Evolutionary conservation across 2,113 vertebrate genomes (phyloP).

Genomic region (Mesocricetus auratus): DNA sequence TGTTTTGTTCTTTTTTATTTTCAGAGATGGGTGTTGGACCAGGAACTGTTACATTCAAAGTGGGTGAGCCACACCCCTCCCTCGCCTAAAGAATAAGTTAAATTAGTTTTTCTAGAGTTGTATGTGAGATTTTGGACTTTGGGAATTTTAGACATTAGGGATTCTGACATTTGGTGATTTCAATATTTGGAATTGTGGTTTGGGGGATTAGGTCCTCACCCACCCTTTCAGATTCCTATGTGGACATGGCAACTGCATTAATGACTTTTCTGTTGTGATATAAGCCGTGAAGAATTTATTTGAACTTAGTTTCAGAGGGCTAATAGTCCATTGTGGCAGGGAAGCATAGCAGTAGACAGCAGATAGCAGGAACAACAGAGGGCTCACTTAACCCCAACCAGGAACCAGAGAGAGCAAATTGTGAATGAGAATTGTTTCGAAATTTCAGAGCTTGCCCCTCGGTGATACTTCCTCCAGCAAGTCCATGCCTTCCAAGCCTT

Average conservation of each 20-base stretch:
- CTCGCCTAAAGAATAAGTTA: not conserved
- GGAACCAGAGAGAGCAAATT: not conserved
- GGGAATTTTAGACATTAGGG: not conserved
- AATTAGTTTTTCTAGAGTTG: not conserved
- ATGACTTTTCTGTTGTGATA: not conserved
- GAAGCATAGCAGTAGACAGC: not conserved
- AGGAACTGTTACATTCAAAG: not conserved
- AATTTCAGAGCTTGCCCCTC: too few species aligned
- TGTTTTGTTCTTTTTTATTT: not conserved
- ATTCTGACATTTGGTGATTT: not conserved
- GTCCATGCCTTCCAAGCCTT: not conserved
- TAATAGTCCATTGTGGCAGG: not conserved
- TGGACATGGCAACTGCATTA: not conserved
- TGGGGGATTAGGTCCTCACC: not conserved
- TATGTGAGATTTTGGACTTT: not conserved
- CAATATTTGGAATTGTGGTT: not conserved
- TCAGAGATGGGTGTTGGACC: not conserved
- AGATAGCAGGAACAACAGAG: not conserved
- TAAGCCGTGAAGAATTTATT: not conserved
- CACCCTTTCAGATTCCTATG: conserved; percentile 19
- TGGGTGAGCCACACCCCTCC: not conserved
- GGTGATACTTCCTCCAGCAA: not conserved
- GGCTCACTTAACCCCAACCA: too few species aligned
- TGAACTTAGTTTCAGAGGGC: not conserved
- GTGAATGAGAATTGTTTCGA: not conserved